These are phyloP conservation scores for Drosophila biarmipes DNA, from an alignment of 1,140 invertebrate genomes.

Conservation along the genomic window DNA sequence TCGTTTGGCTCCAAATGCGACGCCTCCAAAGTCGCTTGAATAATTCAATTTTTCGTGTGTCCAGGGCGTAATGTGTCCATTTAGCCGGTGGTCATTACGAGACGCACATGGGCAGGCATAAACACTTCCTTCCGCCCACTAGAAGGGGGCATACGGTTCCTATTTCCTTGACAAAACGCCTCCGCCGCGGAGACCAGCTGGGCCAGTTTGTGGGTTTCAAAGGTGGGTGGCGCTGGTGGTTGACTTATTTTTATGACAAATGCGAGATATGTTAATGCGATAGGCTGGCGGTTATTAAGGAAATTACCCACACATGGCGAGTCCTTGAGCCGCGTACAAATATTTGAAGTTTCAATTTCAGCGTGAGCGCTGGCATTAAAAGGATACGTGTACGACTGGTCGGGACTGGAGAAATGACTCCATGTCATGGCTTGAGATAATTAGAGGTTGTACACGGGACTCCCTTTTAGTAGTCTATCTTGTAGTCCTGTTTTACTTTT, in stretches of 20 bases:
- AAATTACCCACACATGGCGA: constrained; percentile 67
- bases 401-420: constrained; percentile 68
- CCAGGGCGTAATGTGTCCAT: constrained; percentile 72
- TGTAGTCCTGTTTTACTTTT: constrained; percentile 12
- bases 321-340: constrained; percentile 64
- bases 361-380: constrained; percentile 52
- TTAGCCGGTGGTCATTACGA: constrained; percentile 68
- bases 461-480: constrained; percentile 43
- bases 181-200: constrained; percentile 24
- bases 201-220: constrained; percentile 20
- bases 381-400: constrained; percentile 34
- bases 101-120: constrained; percentile 68
- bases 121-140: constrained; percentile 60
- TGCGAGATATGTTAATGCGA: constrained; percentile 82
- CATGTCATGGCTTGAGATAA: constrained; percentile 81
- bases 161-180: constrained; percentile 74
- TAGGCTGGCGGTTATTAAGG: constrained; percentile 77
- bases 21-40: constrained; percentile 66
- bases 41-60: constrained; percentile 75
- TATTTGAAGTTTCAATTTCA: constrained; percentile 82
- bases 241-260: constrained; percentile 79
- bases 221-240: constrained; percentile 28
- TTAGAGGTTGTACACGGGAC: constrained; percentile 66
- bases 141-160: constrained; percentile 10
- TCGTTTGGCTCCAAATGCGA: constrained; percentile 43